A percentile compares a stretch with the other conserved stretches of the same genome.
Conservation (phyloP, 1,140 invertebrate genomes). For the Octopus bimaculoides region DNA sequence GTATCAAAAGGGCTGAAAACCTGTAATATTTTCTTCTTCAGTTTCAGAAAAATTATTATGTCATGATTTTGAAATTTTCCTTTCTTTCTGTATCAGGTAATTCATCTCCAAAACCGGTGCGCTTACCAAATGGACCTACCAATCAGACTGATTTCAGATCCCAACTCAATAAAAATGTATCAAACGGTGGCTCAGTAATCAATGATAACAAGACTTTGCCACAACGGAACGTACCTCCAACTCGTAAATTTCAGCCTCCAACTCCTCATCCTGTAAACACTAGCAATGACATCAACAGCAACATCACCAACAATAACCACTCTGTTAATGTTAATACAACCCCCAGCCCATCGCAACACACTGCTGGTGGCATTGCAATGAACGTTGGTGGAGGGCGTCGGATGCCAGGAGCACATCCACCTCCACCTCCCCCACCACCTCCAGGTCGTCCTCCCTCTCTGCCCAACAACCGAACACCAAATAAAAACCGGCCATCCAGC, state of each 20-base stretch:
- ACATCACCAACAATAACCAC: background rate
- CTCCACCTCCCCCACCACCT: background rate
- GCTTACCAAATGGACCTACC: background rate
- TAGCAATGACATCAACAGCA: background rate
- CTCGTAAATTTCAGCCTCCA: background rate
- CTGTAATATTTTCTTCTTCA: too few relatives aligned
- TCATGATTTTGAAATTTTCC: background rate
- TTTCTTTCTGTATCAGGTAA: background rate
- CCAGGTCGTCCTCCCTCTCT: background rate
- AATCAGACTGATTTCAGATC: background rate
- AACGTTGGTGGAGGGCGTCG: background rate
- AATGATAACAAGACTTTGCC: background rate
- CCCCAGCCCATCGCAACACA: background rate
- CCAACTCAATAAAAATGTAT: background rate
- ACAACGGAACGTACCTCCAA: background rate
- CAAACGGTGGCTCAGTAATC: background rate
- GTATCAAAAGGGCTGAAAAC: too few relatives aligned
- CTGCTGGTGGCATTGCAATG: background rate
- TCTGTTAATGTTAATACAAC: background rate
- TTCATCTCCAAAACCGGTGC: background rate
- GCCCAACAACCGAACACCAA: background rate
- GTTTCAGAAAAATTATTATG: too few relatives aligned
- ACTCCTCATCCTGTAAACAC: background rate
- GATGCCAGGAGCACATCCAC: background rate
- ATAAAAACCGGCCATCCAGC: background rate